A percentile compares a stretch with the other conserved stretches of the same genome.
Conservation (phyloP, 2,888 invertebrate genomes). For the Imbricaverruca yamaguchii region DNA sequence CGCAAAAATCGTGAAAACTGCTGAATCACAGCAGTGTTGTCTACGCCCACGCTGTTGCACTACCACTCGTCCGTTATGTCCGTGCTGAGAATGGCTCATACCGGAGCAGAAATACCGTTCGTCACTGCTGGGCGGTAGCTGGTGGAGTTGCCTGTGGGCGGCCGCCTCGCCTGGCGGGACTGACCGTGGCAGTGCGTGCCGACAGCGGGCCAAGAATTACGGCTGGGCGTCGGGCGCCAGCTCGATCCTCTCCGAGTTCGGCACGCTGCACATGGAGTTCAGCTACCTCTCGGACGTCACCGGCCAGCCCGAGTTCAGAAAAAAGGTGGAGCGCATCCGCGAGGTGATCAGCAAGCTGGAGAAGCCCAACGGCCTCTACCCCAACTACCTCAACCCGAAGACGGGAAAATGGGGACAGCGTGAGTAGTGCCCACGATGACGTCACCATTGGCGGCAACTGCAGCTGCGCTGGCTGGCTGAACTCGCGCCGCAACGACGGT, state of each 20-base stretch:
- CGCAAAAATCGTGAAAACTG: no score
- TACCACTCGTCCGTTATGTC: no score
- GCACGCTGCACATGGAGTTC: constrained; percentile 94
- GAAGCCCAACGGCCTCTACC: constrained; percentile 90
- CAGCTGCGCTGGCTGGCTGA: no score
- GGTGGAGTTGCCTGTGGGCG: no score
- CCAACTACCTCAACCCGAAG: constrained; percentile 92
- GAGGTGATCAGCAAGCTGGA: constrained; percentile 72
- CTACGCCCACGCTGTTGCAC: no score
- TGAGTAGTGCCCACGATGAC: constrained; percentile 53
- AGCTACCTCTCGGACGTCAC: constrained; percentile 91
- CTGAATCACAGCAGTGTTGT: no score
- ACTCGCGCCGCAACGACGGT: no score
- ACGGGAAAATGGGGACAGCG: constrained; percentile 97
- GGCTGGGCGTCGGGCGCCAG: constrained; percentile 94
- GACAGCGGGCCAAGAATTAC: constrained; percentile 79
- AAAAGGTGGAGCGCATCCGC: constrained; percentile 83
- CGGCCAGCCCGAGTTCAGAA: constrained; percentile 75
- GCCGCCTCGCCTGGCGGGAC: no score
- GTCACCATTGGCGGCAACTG: no score
- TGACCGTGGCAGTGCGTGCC: constrained; percentile 53
- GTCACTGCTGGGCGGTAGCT: no score
- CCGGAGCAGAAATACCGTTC: no score
- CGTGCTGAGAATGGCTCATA: no score
- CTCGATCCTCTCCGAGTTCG: constrained; percentile 94